Evolutionary conservation across 2,888 invertebrate species (phyloP).

Genomic region (Megaustenia siamemsis): DNA sequence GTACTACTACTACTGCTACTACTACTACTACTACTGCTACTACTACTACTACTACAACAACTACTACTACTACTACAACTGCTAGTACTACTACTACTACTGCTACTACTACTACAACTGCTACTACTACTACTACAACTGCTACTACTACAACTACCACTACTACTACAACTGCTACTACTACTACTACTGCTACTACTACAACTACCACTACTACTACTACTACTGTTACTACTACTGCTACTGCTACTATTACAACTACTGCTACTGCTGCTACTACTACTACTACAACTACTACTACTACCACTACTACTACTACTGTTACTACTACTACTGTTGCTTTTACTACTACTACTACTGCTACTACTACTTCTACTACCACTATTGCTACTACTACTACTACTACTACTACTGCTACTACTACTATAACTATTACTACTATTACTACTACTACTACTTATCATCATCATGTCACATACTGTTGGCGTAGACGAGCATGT

Average conservation of each 20-base stretch:
- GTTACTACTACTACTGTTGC: conserved; percentile 54
- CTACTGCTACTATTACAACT: conserved; percentile 39
- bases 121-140: conserved; percentile 30
- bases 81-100: conserved; percentile 16
- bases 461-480: no score
- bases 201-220: conserved; percentile 22
- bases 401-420: conserved; percentile 54
- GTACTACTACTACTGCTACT: neutral
- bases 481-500: no score
- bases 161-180: conserved; percentile 5
- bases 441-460: conserved; percentile 19
- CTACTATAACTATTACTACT: conserved; percentile 45
- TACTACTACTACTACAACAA: conserved; percentile 26
- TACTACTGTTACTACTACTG: conserved; percentile 34
- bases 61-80: conserved; percentile 24
- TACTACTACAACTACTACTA: conserved; percentile 36
- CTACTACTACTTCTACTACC: no score
- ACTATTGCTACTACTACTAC: conserved; percentile 55
- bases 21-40: conserved; percentile 8
- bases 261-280: conserved; percentile 3
- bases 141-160: neutral
- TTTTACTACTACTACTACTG: no score
- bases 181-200: neutral
- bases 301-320: conserved; percentile 47
- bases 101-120: conserved; percentile 28